phyloP scores from a whole-genome alignment of 2,113 vertebrate species.

The Naja naja region DNA sequence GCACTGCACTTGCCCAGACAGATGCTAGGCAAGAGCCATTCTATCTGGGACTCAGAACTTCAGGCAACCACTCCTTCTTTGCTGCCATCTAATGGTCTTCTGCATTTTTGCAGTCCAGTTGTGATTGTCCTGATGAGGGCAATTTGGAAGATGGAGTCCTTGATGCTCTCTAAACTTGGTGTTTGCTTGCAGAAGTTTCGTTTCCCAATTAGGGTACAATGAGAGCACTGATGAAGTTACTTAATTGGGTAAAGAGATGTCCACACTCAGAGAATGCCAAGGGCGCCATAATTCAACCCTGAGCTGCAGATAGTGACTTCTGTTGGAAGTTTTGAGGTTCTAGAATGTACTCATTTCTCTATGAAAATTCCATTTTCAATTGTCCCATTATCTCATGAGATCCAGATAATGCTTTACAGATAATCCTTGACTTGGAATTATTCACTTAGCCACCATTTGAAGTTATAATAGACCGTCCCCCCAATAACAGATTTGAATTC shows the following conservation, averaged over 20 bases:
- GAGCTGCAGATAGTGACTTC: background rate
- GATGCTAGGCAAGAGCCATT: background rate
- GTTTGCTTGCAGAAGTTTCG: background rate
- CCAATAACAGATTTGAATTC: background rate
- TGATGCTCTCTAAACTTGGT: background rate
- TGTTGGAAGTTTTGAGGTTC: background rate
- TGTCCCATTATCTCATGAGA: background rate
- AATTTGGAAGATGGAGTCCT: background rate
- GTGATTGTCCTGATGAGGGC: background rate
- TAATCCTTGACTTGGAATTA: background rate
- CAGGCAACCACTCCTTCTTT: background rate
- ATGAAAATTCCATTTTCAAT: background rate
- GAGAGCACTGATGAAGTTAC: background rate
- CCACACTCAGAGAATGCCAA: background rate
- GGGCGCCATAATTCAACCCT: background rate
- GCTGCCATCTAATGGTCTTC: background rate
- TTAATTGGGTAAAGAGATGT: background rate
- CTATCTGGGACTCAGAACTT: background rate
- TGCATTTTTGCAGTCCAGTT: background rate
- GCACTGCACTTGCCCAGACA: background rate
- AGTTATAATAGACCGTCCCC: background rate
- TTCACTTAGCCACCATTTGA: background rate
- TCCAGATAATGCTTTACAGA: background rate
- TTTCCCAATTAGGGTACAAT: background rate
- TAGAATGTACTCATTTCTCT: background rate